Conservation (phyloP, 2,888 invertebrate genomes). For the Euplexia lucipara region DNA sequence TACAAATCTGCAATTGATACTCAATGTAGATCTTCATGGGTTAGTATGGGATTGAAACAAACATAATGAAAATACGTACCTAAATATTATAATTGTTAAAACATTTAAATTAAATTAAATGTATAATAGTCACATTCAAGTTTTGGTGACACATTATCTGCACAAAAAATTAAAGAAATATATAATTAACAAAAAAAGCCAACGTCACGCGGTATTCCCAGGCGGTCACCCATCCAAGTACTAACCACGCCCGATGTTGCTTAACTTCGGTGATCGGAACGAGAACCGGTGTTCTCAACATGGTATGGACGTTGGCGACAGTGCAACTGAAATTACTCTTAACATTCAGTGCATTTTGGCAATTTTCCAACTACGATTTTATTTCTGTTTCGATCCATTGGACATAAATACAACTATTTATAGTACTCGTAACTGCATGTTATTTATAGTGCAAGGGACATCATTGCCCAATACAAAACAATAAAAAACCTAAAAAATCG, state of each 20-base stretch:
- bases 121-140: neutral
- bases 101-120: too few species aligned
- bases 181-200: slow-evolving; percentile 64
- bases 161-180: neutral
- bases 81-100: too few species aligned
- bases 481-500: too few species aligned
- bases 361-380: slow-evolving; percentile 2
- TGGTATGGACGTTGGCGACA: slow-evolving; percentile 22
- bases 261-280: slow-evolving; percentile 86
- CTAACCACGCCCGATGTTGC: slow-evolving; percentile 86
- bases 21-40: too few species aligned
- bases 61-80: too few species aligned
- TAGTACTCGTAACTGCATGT: too few species aligned
- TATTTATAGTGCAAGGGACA: too few species aligned
- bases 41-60: too few species aligned
- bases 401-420: neutral
- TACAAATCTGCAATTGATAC: too few species aligned
- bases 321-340: slow-evolving; percentile 17
- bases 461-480: too few species aligned
- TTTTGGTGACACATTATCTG: too few species aligned
- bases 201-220: slow-evolving; percentile 82
- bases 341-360: neutral
- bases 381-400: slow-evolving; percentile 7
- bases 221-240: slow-evolving; percentile 88
- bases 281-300: slow-evolving; percentile 27